Evolutionary conservation across 2,888 invertebrate genomes (phyloP), one percentile per base, ranked within the genome.

Genomic region (Dryomyza anilis): DNA sequence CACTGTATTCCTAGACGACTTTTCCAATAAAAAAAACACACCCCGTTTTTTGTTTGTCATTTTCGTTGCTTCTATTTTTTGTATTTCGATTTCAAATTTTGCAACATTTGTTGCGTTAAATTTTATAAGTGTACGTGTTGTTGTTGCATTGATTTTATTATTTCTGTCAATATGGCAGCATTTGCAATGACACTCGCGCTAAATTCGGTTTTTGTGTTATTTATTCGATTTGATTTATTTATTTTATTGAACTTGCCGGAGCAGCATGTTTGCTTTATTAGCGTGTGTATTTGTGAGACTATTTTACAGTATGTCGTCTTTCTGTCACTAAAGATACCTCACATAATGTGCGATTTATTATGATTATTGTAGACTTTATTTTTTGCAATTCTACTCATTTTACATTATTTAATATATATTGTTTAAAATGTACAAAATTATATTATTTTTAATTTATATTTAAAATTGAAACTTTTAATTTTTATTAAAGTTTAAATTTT

Each of bases 71-170:
- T 25, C 7, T 39, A 5, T 5, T 39, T 56, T 19, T 39, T n/a
- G 23, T n/a, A n/a, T n/a, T 27, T 12, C 52, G 16, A 21, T 23
- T 50, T 50, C 8, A 67, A 67, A 66, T 65, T 66, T 69, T 58
- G 70, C 69, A 64, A 69, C 70, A 70, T 70, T 70, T 70, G 70
- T 69, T 68, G 69, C 68, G 64, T 71, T 58, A 69, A 71, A 68
- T 67, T 60, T 63, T 66, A 61, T 66, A 63, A 23, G 21, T 56
- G 48, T 36, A 48, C 23, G 12, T 62, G 58, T 58, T 39, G n/a
- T 10, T 50, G 50, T 21, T 60, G 14, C 23, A 27, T 21, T 19
- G 16, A 23, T 46, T 58, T 48, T 46, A 61, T 61, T 61, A 43
- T 53, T 36, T 27, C 53, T 53, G 61, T 61, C 61, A 61, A 61